Conservation (phyloP, 2,797 vertebrate species). For the Acanthurus lineatus region DNA sequence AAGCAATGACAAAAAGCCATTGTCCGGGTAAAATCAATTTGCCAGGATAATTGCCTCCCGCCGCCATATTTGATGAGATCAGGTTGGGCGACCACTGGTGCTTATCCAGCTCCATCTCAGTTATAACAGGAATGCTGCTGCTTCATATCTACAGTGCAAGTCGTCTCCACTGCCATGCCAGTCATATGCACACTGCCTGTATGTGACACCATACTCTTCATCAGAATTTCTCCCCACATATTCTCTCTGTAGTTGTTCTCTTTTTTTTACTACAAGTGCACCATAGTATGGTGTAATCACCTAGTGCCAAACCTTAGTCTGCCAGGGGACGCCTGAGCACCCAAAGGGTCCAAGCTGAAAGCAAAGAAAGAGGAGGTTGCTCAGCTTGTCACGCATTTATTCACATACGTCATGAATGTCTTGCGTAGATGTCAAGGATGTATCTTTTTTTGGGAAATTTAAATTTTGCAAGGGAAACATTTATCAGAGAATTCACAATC, state of each 20-base stretch:
- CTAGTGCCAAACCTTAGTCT: constrained; percentile 76
- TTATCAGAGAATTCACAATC: constrained; percentile 16
- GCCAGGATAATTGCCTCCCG: constrained; percentile 46
- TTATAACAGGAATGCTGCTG: constrained; percentile 60
- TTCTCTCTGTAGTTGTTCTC: constrained; percentile 26
- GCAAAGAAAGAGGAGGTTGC: background rate
- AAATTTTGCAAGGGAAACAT: constrained; percentile 25
- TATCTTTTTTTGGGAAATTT: constrained; percentile 31
- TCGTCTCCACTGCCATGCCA: constrained; percentile 64
- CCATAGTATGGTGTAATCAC: constrained; percentile 54
- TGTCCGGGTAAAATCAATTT: constrained; percentile 57
- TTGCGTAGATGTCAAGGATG: constrained; percentile 41
- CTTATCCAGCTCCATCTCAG: constrained; percentile 61
- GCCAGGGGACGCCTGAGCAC: constrained; percentile 42
- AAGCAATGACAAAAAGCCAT: constrained; percentile 47
- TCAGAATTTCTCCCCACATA: constrained; percentile 32
- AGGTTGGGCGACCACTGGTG: constrained; percentile 64
- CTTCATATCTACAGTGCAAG: constrained; percentile 66
- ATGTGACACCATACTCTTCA: constrained; percentile 38
- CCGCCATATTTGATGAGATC: constrained; percentile 59
- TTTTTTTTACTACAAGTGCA: constrained; percentile 34
- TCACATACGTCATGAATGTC: constrained; percentile 61
- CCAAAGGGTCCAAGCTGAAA: constrained; percentile 32
- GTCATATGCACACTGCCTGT: constrained; percentile 62
- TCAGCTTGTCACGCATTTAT: constrained; percentile 35